A percentile compares a stretch with the other conserved stretches of the same genome.
Evolutionary conservation across 2,888 invertebrate genomes (phyloP).

Genomic region (Synanthedon tipuliformis): DNA sequence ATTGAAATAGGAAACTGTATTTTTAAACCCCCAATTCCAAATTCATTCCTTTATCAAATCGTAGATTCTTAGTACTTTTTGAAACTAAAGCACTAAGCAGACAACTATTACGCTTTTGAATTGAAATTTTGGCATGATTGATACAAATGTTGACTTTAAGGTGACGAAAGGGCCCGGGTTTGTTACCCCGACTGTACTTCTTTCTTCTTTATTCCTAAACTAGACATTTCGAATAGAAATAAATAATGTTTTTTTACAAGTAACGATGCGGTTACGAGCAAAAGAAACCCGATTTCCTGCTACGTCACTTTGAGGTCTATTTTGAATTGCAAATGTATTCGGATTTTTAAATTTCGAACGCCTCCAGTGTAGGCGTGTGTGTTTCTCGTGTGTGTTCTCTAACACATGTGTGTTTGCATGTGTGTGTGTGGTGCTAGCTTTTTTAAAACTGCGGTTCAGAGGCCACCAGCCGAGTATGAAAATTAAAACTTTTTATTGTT

Average conservation of each 20-base stretch:
- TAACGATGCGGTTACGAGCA: background rate
- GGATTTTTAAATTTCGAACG: slow-evolving; percentile 51
- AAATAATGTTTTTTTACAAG: background rate
- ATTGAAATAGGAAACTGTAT: no score
- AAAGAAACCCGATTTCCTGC: slow-evolving; percentile 39
- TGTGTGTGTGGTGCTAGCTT: slow-evolving; percentile 17
- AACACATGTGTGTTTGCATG: slow-evolving; percentile 12
- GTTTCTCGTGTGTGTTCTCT: background rate
- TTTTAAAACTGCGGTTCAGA: slow-evolving; percentile 9
- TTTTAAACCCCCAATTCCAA: no score
- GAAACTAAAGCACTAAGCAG: no score
- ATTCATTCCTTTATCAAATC: no score
- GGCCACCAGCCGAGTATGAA: slow-evolving; percentile 7
- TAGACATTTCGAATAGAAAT: background rate
- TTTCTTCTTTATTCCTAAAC: no score
- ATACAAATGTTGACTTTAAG: no score
- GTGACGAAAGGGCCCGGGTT: no score
- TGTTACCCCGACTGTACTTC: no score
- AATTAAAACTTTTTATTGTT: slow-evolving; percentile 7
- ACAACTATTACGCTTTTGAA: no score
- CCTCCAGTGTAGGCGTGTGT: slow-evolving; percentile 37
- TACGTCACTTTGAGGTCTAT: slow-evolving; percentile 41
- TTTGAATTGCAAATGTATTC: slow-evolving; percentile 50
- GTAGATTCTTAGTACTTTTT: no score
- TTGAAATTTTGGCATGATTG: no score